Conservation (phyloP, 2,113 vertebrate species). For the Ceyx cyanopectus region DNA sequence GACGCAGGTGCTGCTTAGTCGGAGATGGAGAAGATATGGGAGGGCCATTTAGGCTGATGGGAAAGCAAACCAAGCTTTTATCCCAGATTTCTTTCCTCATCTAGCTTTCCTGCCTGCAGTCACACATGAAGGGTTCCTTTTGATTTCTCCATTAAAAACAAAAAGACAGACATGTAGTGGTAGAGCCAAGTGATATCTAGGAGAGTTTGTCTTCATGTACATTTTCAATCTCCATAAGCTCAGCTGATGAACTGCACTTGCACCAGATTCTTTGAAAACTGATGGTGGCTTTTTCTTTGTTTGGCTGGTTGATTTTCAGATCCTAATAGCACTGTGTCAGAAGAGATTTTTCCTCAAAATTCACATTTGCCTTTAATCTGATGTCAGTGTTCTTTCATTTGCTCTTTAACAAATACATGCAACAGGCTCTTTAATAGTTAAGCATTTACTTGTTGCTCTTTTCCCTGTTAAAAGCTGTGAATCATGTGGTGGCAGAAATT, state of each 20-base stretch:
- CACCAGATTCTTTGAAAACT: not conserved
- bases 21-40: not conserved
- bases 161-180: not conserved
- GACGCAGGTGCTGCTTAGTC: not conserved
- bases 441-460: not conserved
- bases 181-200: not conserved
- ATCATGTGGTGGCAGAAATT: not conserved
- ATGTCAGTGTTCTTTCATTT: slow-evolving; percentile 7
- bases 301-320: not conserved
- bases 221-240: not conserved
- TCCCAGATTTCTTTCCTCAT: not conserved
- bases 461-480: not conserved
- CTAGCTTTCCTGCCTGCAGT: not conserved
- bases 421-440: not conserved
- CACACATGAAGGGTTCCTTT: not conserved
- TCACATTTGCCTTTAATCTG: not conserved
- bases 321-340: not conserved
- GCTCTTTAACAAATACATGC: not conserved
- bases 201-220: not conserved
- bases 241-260: not conserved
- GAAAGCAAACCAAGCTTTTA: not conserved
- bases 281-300: not conserved
- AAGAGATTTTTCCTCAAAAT: not conserved
- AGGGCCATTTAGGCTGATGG: not conserved
- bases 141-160: not conserved